Percentiles rank a stretch among this genome's conserved stretches.
Conservation (phyloP, 2,797 vertebrate species). For the Sebastiscus albofasciatus region DNA sequence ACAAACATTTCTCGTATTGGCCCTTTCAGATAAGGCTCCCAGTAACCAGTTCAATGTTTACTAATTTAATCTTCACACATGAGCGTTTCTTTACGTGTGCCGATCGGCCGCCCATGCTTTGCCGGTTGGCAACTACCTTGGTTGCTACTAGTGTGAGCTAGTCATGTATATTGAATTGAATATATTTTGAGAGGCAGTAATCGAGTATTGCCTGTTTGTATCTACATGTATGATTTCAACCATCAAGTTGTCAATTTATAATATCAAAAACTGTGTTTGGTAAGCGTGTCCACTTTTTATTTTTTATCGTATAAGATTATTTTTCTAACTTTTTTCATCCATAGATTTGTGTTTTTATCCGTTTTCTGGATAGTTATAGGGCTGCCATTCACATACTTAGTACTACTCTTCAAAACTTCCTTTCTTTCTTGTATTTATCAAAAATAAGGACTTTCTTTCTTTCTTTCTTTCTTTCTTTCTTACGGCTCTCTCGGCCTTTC, state of each 20-base stretch:
- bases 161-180: slow-evolving; percentile 76
- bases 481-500: slow-evolving; percentile 62
- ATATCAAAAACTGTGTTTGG: slow-evolving; percentile 60
- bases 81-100: slow-evolving; percentile 40
- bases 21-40: slow-evolving; percentile 49
- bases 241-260: slow-evolving; percentile 57
- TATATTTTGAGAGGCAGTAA: slow-evolving; percentile 74
- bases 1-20: slow-evolving; percentile 56
- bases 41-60: slow-evolving; percentile 61
- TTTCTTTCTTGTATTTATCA: slow-evolving; percentile 73
- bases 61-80: slow-evolving; percentile 51
- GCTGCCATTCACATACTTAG: slow-evolving; percentile 67
- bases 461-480: slow-evolving; percentile 54
- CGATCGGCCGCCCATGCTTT: slow-evolving; percentile 50
- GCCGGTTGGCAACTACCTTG: slow-evolving; percentile 86
- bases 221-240: slow-evolving; percentile 70
- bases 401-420: slow-evolving; percentile 38
- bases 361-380: slow-evolving; percentile 78
- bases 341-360: slow-evolving; percentile 74
- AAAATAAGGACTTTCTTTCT: slow-evolving; percentile 52
- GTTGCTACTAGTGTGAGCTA: slow-evolving; percentile 79
- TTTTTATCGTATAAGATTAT: slow-evolving; percentile 73
- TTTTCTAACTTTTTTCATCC: slow-evolving; percentile 76
- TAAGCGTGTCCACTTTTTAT: slow-evolving; percentile 65
- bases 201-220: slow-evolving; percentile 66